Conservation (phyloP, 2,797 vertebrate genomes). For the Parotocinclus haroldoi region DNA sequence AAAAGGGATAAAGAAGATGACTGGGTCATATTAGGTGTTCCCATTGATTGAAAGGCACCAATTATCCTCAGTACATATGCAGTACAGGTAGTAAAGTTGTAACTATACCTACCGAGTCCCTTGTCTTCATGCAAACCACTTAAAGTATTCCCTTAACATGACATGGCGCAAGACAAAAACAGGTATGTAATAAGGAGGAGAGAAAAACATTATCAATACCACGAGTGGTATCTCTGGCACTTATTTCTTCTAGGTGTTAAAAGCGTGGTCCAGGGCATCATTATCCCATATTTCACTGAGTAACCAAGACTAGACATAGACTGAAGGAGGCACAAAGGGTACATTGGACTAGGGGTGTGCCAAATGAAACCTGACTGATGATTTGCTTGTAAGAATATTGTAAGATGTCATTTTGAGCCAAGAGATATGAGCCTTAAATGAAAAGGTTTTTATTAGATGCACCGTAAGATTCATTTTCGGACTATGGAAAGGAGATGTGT, state of each 20-base stretch:
- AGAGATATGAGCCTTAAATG: constrained; percentile 5
- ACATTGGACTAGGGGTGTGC: constrained; percentile 71
- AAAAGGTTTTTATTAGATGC: constrained; percentile 1
- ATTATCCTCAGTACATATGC: constrained; percentile 53
- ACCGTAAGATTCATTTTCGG: neutral
- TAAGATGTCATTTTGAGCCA: neutral
- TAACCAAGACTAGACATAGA: constrained; percentile 71
- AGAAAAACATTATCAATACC: constrained; percentile 52
- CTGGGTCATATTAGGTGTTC: constrained; percentile 26
- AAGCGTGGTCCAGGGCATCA: constrained; percentile 57
- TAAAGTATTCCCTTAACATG: constrained; percentile 69
- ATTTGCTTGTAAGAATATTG: constrained; percentile 4
- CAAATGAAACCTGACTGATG: constrained; percentile 38
- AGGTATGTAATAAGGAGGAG: constrained; percentile 48
- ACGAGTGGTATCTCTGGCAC: constrained; percentile 61
- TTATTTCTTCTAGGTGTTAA: constrained; percentile 57
- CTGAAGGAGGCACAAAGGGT: constrained; percentile 80
- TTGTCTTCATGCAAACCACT: constrained; percentile 48
- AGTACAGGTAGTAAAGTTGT: constrained; percentile 62
- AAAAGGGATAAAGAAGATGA: too few relatives aligned
- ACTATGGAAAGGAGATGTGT: neutral
- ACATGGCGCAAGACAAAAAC: constrained; percentile 64
- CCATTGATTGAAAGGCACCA: constrained; percentile 38
- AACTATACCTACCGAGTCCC: constrained; percentile 72
- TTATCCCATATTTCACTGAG: constrained; percentile 56